phyloP scores from a whole-genome alignment of 1,140 invertebrate genomes.

The Bombus difficillimus region DNA sequence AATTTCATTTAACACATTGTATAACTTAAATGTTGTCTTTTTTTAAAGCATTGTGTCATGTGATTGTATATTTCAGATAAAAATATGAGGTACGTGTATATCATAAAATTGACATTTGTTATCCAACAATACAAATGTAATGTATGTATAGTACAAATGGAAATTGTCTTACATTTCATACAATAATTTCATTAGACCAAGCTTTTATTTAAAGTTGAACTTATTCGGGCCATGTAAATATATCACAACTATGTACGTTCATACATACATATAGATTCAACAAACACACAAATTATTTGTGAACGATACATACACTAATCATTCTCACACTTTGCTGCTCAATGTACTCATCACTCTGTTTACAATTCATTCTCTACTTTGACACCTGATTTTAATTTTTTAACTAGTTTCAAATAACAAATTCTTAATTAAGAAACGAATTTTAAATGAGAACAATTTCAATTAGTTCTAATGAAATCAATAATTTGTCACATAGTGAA shows the following conservation, averaged over 20 bases:
- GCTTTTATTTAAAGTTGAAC: slow-evolving; percentile 12
- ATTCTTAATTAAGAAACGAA: slow-evolving; percentile 33
- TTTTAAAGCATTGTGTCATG: background rate
- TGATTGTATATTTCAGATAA: slow-evolving; percentile 25
- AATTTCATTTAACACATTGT: background rate
- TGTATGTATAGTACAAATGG: slow-evolving; percentile 28
- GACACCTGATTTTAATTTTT: slow-evolving; percentile 30
- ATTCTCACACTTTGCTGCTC: slow-evolving; percentile 29
- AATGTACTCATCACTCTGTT: slow-evolving; percentile 11
- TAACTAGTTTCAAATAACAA: slow-evolving; percentile 43
- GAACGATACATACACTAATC: slow-evolving; percentile 32
- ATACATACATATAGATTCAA: slow-evolving; percentile 42
- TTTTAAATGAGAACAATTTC: slow-evolving; percentile 9
- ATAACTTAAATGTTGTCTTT: no score
- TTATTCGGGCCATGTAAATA: slow-evolving; percentile 47
- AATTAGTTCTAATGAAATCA: slow-evolving; percentile 8
- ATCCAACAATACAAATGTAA: slow-evolving; percentile 39
- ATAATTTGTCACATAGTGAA: slow-evolving; percentile 11
- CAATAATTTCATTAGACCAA: slow-evolving; percentile 19
- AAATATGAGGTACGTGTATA: slow-evolving; percentile 16
- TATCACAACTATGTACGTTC: slow-evolving; percentile 30
- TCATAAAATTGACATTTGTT: slow-evolving; percentile 60
- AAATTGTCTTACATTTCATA: slow-evolving; percentile 8
- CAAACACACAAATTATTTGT: slow-evolving; percentile 44
- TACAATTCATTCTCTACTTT: slow-evolving; percentile 29